A percentile compares a stretch with the other conserved stretches of the same genome.
Evolutionary conservation across 2,888 invertebrate species (phyloP).

Genomic region (Syrista parreyssii): DNA sequence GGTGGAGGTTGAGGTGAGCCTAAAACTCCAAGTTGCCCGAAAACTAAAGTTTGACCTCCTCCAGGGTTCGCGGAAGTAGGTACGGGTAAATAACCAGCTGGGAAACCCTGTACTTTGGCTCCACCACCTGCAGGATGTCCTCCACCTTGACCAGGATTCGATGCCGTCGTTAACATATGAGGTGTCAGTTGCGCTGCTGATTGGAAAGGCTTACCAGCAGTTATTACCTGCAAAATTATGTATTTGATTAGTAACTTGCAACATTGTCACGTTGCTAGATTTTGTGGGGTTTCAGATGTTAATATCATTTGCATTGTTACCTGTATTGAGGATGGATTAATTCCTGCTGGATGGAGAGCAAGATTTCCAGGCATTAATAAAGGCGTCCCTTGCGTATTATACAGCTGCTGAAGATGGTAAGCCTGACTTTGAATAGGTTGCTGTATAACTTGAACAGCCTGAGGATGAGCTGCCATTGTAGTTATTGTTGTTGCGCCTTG

Average conservation of each 20-base stretch:
- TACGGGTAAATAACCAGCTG: slow-evolving; percentile 81
- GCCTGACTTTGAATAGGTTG: slow-evolving; percentile 81
- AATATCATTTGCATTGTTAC: slow-evolving; percentile 32
- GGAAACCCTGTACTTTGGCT: slow-evolving; percentile 67
- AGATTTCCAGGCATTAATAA: slow-evolving; percentile 85
- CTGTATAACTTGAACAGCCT: slow-evolving; percentile 83
- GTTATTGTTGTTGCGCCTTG: slow-evolving; percentile 74
- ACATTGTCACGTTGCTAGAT: background rate
- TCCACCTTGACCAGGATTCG: slow-evolving; percentile 58
- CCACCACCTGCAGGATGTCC: slow-evolving; percentile 56
- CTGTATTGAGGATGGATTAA: slow-evolving; percentile 84
- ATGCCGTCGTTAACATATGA: slow-evolving; percentile 82
- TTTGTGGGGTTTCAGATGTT: background rate
- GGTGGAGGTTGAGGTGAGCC: slow-evolving; percentile 70
- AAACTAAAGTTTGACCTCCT: slow-evolving; percentile 77
- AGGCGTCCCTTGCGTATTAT: slow-evolving; percentile 81
- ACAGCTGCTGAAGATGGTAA: slow-evolving; percentile 81
- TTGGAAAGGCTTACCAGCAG: slow-evolving; percentile 86
- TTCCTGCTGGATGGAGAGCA: slow-evolving; percentile 78
- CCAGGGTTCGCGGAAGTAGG: slow-evolving; percentile 79
- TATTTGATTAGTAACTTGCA: background rate
- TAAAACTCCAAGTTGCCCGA: slow-evolving; percentile 77
- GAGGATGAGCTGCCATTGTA: slow-evolving; percentile 82
- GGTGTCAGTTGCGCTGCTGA: slow-evolving; percentile 78
- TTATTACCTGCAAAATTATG: slow-evolving; percentile 74